A percentile compares a stretch with the other conserved stretches of the same genome.
Evolutionary conservation across 2,797 vertebrate genomes (phyloP).

Genomic region (Falco berigora): DNA sequence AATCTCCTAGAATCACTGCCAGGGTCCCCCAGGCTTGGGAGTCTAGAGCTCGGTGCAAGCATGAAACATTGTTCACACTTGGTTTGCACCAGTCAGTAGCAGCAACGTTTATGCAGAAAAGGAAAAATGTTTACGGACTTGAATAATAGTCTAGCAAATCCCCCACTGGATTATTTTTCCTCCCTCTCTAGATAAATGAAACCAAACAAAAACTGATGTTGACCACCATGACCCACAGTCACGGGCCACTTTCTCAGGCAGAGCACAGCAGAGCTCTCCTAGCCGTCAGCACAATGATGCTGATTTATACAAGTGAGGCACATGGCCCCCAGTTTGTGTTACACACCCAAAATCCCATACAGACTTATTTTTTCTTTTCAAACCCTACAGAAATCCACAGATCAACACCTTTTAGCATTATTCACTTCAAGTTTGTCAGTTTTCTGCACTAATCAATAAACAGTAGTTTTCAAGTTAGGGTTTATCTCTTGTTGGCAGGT

Average conservation of each 20-base stretch:
- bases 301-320: not conserved
- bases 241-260: not conserved
- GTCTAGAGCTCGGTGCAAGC: not conserved
- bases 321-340: not conserved
- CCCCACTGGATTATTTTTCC: not conserved
- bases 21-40: not conserved
- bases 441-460: conserved; percentile 45
- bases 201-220: not conserved
- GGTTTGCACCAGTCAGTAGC: not conserved
- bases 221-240: not conserved
- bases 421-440: not conserved
- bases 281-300: not conserved
- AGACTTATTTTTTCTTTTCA: not conserved
- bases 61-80: not conserved
- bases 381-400: conserved; percentile 52
- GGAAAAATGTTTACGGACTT: not conserved
- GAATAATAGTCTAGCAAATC: not conserved
- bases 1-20: not conserved
- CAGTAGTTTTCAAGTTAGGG: conserved; percentile 57
- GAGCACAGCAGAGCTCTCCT: not conserved
- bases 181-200: not conserved
- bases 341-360: not conserved
- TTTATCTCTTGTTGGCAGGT: conserved; percentile 45
- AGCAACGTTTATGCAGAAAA: not conserved
- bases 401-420: conserved; percentile 36